These are phyloP conservation scores for Echiichthys vipera DNA, from an alignment of 2,797 vertebrate genomes.

Conservation along the genomic window DNA sequence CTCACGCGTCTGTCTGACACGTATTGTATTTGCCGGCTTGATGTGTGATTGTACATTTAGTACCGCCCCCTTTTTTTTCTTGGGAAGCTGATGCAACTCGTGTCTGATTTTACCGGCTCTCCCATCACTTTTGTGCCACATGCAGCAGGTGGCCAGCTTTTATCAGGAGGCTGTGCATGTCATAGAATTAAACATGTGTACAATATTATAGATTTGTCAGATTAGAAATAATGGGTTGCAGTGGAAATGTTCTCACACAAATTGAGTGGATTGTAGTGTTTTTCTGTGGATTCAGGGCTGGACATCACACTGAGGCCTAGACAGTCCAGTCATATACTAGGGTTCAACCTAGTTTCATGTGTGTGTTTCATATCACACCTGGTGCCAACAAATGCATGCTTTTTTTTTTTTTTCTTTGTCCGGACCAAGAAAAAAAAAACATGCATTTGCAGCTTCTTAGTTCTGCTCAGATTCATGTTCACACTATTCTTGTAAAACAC, in stretches of 20 bases:
- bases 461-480: not conserved
- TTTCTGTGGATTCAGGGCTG: not conserved
- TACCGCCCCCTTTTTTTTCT: conserved; percentile 73
- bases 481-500: not conserved
- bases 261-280: not conserved
- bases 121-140: conserved; percentile 31
- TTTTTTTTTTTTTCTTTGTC: too few species aligned
- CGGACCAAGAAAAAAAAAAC: too few species aligned
- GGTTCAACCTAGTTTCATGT: not conserved
- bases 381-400: not conserved
- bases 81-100: conserved; percentile 79
- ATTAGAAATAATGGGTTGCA: not conserved
- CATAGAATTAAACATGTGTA: not conserved
- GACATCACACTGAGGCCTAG: not conserved
- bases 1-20: not conserved
- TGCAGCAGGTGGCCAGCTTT: not conserved
- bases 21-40: not conserved
- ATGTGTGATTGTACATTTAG: conserved; percentile 9
- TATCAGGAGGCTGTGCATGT: not conserved
- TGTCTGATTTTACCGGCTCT: conserved; percentile 35
- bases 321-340: too few species aligned
- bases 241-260: not conserved
- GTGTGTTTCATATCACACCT: not conserved
- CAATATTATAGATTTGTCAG: not conserved
- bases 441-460: too few species aligned